Evolutionary conservation across 2,797 vertebrate genomes (phyloP), one percentile per base, ranked within the genome.

Genomic region (Gila robusta): DNA sequence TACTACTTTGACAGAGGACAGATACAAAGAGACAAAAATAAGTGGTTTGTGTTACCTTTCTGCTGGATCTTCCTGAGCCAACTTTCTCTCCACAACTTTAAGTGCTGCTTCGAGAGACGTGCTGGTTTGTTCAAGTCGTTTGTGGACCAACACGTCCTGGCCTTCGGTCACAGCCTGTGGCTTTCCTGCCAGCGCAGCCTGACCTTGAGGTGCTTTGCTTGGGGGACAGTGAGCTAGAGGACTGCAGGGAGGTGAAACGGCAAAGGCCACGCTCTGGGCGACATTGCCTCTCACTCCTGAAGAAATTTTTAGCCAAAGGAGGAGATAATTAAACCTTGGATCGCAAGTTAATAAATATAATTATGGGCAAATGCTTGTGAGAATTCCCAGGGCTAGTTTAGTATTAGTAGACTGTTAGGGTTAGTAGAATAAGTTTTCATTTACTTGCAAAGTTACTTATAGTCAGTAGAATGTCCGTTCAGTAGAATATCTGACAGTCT

Each of bases 81-180:
- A 95, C 87, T 96, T 97, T 66, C 93, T 96, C 93, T 98, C 97
- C 0, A 97, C 97, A 0, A 91, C 97, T 86, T 96, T 95, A 82
- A 98, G 92, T 0, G 96, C 94, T 0, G 96, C 96, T 3, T 94
- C 96, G 89, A 98, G 93, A n/a, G 95, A 97, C 0, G 95, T 96
- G 93, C 94, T 98, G 92, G 97, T 97, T 91, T 97, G 95, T 41
- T 98, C 98, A 92, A 98, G 94, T 26, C 93, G 94, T 91, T 97
- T 96, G 87, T 96, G 96, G 59, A 94, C 94, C 89, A 91, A 92
- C 67, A 88, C 71, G 11, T 89, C 85, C 0, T 87, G 62, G 72
- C 87, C 1, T 85, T 86, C 59, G 8, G 80, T 52, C 4, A 74
- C 87, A 7, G 87, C 87, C 72, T 91, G 91, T 56, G 86, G 0